Conservation (phyloP, 2,888 invertebrate species). For the Nephrotoma appendiculata region DNA sequence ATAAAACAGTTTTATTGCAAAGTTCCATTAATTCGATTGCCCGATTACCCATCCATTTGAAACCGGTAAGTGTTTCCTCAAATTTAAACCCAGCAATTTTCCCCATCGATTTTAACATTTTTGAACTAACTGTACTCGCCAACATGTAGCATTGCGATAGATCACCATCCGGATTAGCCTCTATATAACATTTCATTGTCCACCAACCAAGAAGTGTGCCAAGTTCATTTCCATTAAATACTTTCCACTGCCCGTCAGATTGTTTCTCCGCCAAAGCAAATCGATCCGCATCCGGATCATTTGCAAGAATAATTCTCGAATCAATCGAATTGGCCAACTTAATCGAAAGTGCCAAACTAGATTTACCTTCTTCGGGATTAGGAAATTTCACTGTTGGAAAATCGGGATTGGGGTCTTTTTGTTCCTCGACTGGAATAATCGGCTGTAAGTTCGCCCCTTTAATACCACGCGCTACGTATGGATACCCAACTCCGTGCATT, state of each 20-base stretch:
- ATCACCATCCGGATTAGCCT: conserved; percentile 32
- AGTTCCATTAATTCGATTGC: conserved; percentile 49
- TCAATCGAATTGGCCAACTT: conserved; percentile 56
- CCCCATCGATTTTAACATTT: conserved; percentile 74
- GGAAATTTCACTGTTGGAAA: conserved; percentile 96
- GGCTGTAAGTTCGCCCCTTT: conserved; percentile 52
- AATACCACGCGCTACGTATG: conserved; percentile 62
- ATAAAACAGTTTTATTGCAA: conserved; percentile 62
- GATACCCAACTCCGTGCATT: conserved; percentile 94
- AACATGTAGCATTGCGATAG: conserved; percentile 62
- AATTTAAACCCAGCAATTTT: conserved; percentile 60
- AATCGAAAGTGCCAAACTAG: conserved; percentile 61
- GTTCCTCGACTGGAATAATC: conserved; percentile 35
- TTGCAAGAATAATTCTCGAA: conserved; percentile 72
- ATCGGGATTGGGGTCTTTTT: conserved; percentile 85
- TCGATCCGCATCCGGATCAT: conserved; percentile 97
- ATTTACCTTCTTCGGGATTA: conserved; percentile 92
- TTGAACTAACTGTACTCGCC: conserved; percentile 92
- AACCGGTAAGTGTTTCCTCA: conserved; percentile 89
- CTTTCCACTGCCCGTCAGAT: conserved; percentile 56
- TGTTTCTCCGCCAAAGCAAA: conserved; percentile 83
- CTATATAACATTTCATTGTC: conserved; percentile 49
- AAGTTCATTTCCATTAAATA: conserved; percentile 91
- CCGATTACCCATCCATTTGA: conserved; percentile 98
- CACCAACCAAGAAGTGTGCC: conserved; percentile 94